Evolutionary conservation across 2,888 invertebrate species (phyloP).

Genomic region (Trichopoda pennipes): DNA sequence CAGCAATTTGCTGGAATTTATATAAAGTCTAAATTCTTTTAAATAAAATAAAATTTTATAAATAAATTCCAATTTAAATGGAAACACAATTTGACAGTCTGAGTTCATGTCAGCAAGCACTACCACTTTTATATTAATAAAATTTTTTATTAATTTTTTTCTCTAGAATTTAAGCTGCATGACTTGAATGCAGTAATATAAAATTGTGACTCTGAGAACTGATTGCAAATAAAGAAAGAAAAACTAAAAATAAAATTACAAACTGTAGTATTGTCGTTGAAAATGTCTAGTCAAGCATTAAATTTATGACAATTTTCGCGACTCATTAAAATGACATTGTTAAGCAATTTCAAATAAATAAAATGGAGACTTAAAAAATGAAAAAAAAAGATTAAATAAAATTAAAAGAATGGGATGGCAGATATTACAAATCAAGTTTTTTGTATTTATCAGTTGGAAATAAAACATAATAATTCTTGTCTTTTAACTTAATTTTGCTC

Average conservation of each 20-base stretch:
- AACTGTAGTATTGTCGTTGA: slow-evolving; percentile 59
- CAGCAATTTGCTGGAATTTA: neutral
- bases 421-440: too few relatives aligned
- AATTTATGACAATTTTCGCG: slow-evolving; percentile 68
- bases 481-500: too few relatives aligned
- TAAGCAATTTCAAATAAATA: slow-evolving; percentile 42
- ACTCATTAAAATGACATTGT: slow-evolving; percentile 68
- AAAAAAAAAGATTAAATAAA: slow-evolving; percentile 3
- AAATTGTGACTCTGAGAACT: slow-evolving; percentile 37
- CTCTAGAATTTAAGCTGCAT: slow-evolving; percentile 33
- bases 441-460: too few relatives aligned
- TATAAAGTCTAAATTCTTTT: neutral
- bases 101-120: slow-evolving; percentile 49
- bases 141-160: slow-evolving; percentile 24
- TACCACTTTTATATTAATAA: slow-evolving; percentile 9
- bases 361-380: neutral
- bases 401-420: neutral
- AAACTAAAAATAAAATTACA: slow-evolving; percentile 12
- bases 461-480: too few relatives aligned
- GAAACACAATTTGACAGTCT: slow-evolving; percentile 39
- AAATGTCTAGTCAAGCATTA: slow-evolving; percentile 68
- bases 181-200: slow-evolving; percentile 40
- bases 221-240: slow-evolving; percentile 10
- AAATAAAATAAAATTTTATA: slow-evolving; percentile 22
- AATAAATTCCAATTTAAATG: slow-evolving; percentile 18